Evolutionary conservation across 1,140 invertebrate species (phyloP).

Genomic region (Drosophila rhopaloa): DNA sequence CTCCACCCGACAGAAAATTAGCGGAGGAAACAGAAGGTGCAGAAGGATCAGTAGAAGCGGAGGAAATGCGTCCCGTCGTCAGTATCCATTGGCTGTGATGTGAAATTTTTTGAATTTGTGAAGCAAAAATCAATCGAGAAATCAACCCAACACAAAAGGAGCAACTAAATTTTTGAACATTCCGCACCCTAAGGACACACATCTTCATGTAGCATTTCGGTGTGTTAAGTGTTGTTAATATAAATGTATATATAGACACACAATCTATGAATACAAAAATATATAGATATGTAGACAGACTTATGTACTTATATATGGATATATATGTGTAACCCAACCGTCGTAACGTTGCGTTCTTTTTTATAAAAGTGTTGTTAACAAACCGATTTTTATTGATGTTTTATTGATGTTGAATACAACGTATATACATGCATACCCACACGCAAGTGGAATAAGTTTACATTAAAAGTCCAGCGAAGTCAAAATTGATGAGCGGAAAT

Average conservation of each 20-base stretch:
- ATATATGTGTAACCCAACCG: conserved; percentile 70
- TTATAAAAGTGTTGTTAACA: conserved; percentile 81
- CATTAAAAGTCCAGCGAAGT: conserved; percentile 47
- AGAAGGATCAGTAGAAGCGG: conserved; percentile 11
- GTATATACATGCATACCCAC: conserved; percentile 44
- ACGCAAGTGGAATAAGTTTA: conserved; percentile 47
- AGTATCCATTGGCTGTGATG: conserved; percentile 84
- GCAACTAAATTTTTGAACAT: conserved; percentile 42
- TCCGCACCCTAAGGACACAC: conserved; percentile 16
- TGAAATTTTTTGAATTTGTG: conserved; percentile 72
- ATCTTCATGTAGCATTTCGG: conserved; percentile 41
- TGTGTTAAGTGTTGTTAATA: conserved; percentile 62
- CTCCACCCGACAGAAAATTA: conserved; percentile 16
- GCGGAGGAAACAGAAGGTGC: conserved; percentile 14
- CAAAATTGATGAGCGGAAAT: conserved; percentile 6
- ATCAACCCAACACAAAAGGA: conserved; percentile 25
- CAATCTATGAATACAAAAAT: conserved; percentile 33
- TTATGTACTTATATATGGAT: conserved; percentile 31
- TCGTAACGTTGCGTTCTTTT: conserved; percentile 76
- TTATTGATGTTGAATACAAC: conserved; percentile 73
- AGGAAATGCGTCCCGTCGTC: conserved; percentile 74
- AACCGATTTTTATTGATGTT: conserved; percentile 74
- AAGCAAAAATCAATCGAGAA: conserved; percentile 52
- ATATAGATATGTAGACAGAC: conserved; percentile 26
- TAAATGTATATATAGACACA: conserved; percentile 45